Evolutionary conservation across 64 coral and sea anemone species (phyloP), one percentile per base, ranked within the genome.

Genomic region (Pocillopora damicornis): DNA sequence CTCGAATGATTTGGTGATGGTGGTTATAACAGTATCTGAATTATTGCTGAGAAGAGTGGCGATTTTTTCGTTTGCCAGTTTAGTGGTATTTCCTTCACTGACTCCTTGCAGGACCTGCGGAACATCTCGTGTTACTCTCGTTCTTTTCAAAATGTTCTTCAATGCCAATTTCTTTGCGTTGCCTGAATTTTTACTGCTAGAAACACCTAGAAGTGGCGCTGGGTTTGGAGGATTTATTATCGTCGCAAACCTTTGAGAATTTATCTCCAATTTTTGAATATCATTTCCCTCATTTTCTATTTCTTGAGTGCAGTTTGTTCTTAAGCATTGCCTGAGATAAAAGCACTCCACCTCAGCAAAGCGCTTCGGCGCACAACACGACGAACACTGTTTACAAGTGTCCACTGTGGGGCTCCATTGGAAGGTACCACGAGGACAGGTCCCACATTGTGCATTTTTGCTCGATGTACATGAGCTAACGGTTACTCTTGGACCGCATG

Each of bases 301-400:
- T 16, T 81, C 11, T 64, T 65, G 59, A 34, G 61, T 15, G 1
- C 80, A 83, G 11, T 67, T 63, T 22, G 6, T 83, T 20, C 61
- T 83, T 22, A 11, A 22, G 20, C 80, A 83, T 37, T 83, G 80
- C 30, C 42, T 83, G 15, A 83, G 42, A 15, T 83, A 83, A 67
- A 42, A 13, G 34, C 80, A 83, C 17, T 83, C 61, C 22, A 67
- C 65, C 61, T 83, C 61, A 22, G 80, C 80, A 67, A 37, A 83
- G 16, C 62, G 14, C 17, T 12, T 83, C 11, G 36, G 7, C 60
- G 22, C 60, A 18, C 79, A 81, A 37, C 79, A 81, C 11, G n/a
- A 17, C 1, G 79, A 68, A n/a, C 80, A 83, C 35, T 45, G 10
- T 35, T 68, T 67, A 45, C 80, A 83, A 9, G 80, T 66, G 4